These are phyloP conservation scores for Hyles vespertilio DNA, from an alignment of 1,140 invertebrate species.

Conservation along the genomic window DNA sequence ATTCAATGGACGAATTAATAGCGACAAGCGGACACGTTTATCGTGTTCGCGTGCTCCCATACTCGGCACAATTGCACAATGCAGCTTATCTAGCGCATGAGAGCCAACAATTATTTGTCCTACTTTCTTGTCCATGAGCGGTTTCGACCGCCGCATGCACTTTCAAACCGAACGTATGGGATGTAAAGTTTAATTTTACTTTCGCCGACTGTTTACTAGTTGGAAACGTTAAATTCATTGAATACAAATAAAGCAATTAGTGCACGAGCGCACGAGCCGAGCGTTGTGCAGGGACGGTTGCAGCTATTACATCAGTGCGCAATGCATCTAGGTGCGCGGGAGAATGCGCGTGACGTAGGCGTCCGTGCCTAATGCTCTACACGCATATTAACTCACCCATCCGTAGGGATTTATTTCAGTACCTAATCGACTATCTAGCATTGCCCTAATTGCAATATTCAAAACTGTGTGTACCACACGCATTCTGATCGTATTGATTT, in stretches of 20 bases:
- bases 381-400: conserved; percentile 1
- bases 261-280: no score
- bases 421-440: no score
- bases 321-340: conserved; percentile 19
- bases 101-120: conserved; percentile 61
- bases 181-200: conserved; percentile 15
- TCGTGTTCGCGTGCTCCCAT: conserved; percentile 42
- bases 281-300: conserved; percentile 35
- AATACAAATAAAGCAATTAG: conserved; percentile 5
- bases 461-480: no score
- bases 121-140: conserved; percentile 43
- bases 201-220: no score
- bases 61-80: conserved; percentile 55
- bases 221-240: no score
- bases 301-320: conserved; percentile 39
- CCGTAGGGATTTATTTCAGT: no score
- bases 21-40: conserved; percentile 52
- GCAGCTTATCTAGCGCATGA: conserved; percentile 63
- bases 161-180: conserved; percentile 38
- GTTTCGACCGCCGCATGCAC: conserved; percentile 44
- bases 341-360: conserved; percentile 16
- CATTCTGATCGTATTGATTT: no score
- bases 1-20: conserved; percentile 67
- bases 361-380: background rate
- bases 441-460: no score